Evolutionary conservation across 2,888 invertebrate genomes (phyloP).

Genomic region (Tridacna gigas): DNA sequence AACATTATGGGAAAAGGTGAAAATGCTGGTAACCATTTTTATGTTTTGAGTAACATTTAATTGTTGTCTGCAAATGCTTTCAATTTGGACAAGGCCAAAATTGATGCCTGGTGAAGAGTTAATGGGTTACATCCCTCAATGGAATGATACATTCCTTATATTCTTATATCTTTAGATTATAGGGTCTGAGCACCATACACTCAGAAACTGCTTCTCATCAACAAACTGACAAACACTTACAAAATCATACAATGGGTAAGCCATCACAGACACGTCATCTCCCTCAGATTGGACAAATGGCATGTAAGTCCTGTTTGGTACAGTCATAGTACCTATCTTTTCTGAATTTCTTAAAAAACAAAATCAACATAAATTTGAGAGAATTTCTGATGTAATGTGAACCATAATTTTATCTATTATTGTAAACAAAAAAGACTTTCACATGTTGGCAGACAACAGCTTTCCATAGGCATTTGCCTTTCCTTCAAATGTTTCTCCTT

Average conservation of each 20-base stretch:
- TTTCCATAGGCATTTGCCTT: no score
- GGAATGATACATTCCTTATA: neutral
- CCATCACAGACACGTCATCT: neutral
- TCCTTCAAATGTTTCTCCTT: no score
- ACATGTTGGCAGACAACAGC: no score
- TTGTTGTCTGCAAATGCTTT: neutral
- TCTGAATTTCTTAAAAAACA: slow-evolving; percentile 10
- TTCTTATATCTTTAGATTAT: no score
- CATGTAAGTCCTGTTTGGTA: neutral
- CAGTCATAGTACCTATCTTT: neutral
- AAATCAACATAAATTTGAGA: neutral
- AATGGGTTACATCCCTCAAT: neutral
- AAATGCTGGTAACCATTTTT: no score
- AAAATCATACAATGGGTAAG: slow-evolving; percentile 12
- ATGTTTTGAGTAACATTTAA: neutral
- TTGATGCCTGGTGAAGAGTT: neutral
- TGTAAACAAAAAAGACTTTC: no score
- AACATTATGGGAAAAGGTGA: no score
- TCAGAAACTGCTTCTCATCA: no score
- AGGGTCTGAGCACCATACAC: no score
- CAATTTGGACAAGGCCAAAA: neutral
- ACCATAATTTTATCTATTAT: no score
- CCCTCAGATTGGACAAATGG: neutral
- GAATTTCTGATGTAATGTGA: no score
- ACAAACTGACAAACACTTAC: neutral